A percentile compares a stretch with the other conserved stretches of the same genome.
Evolutionary conservation across 2,797 vertebrate genomes (phyloP).

Genomic region (Falco biarmicus): DNA sequence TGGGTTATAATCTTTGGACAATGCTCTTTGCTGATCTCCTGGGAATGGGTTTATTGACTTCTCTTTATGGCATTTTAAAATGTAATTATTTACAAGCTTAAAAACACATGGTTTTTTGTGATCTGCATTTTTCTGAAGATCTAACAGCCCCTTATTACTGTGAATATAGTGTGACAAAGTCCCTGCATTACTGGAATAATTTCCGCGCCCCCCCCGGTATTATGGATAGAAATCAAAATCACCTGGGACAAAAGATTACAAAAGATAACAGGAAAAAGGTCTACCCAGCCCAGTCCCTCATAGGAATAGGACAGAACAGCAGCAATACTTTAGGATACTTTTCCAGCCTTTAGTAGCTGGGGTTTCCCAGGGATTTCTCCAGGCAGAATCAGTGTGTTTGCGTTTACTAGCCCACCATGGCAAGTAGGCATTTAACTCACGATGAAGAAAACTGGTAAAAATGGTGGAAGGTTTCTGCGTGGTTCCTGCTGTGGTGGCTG

Average conservation of each 20-base stretch:
- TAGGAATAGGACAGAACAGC: background rate
- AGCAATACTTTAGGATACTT: background rate
- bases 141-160: background rate
- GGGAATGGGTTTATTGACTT: conserved; percentile 29
- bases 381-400: background rate
- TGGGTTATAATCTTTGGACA: conserved; percentile 8
- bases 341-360: background rate
- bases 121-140: conserved; percentile 23
- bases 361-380: background rate
- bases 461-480: background rate
- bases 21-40: conserved; percentile 11
- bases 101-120: background rate
- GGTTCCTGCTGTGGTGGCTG: background rate
- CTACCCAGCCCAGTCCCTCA: background rate
- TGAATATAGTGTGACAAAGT: background rate
- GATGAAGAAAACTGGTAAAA: background rate
- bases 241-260: background rate
- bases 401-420: background rate
- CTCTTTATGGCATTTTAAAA: conserved; percentile 51
- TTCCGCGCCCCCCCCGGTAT: background rate
- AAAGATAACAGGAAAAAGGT: background rate
- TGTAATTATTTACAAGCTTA: conserved; percentile 41
- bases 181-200: background rate
- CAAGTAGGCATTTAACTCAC: background rate
- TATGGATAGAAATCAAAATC: background rate